Evolutionary conservation across 2,113 vertebrate species (phyloP).

Genomic region (Alethe castanea): DNA sequence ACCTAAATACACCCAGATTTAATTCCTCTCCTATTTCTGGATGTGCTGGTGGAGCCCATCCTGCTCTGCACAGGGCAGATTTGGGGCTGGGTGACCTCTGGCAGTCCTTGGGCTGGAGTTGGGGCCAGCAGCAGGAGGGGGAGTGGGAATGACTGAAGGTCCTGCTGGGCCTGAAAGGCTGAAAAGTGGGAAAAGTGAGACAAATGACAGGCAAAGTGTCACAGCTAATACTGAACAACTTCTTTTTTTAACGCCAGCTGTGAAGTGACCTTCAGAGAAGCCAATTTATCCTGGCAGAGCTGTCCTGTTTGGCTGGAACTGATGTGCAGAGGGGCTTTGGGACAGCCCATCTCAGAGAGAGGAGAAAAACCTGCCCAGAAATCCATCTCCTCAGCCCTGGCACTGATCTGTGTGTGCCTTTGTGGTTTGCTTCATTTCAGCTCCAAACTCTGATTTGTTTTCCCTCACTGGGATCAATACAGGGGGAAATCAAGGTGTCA

Average conservation of each 20-base stretch:
- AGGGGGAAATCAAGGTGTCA: background rate
- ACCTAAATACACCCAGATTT: background rate
- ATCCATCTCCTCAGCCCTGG: background rate
- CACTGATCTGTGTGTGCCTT: background rate
- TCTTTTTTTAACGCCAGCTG: background rate
- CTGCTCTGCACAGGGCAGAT: background rate
- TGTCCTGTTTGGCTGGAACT: background rate
- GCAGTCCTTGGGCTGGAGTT: background rate
- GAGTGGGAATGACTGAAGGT: background rate
- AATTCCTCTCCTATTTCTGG: background rate
- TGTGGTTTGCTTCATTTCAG: background rate
- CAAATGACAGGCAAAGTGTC: background rate
- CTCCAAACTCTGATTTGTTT: background rate
- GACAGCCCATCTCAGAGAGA: background rate
- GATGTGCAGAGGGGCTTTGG: background rate
- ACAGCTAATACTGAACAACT: background rate
- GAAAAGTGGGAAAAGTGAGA: background rate
- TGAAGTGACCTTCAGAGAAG: background rate
- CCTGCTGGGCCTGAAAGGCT: background rate
- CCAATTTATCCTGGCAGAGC: background rate
- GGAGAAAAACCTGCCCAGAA: background rate
- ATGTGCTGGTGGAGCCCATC: background rate
- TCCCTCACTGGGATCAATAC: background rate
- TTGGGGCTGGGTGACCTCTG: background rate
- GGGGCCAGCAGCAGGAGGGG: background rate